Base-by-base conservation (phyloP, 2,888 invertebrate genomes). In the Meloe dianella region DNA sequence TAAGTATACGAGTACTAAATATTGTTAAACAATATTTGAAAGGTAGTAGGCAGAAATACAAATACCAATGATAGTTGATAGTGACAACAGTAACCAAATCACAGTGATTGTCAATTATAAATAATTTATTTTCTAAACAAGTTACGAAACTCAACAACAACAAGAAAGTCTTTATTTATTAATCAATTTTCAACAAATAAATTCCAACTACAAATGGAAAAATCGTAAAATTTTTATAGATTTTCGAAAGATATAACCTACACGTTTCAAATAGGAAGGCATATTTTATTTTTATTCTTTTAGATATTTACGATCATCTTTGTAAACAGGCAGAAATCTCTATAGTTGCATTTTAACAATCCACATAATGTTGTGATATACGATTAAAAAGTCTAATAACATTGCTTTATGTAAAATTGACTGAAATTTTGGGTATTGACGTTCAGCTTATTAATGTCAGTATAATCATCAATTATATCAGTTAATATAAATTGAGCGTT, bases 191-290 rank as follows among this genome's bases (percentile, higher is more conserved):
- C 14, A 14, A 35, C 12, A 35, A 1, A 35, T 35, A 35, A 35
- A 35, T 35, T 17, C 6, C n/a, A 6, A 41, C n/a, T n/a, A 17
- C 7, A 41, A 41, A 41, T n/a, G 17, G 10, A 7, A 17, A n/a
- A 41, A 41, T 41, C 41, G 41, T 41, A 41, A 41, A 41, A 41
- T 17, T 41, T 41, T 41, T 41, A 41, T 41, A 41, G 41, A 41
- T 41, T 41, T 41, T 41, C 41, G 41, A 41, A 41, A 41, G 2
- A 41, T 17, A 41, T 41, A n/a, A 41, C 41, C 41, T 41, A 41
- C 41, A 41, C 41, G 17, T 41, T 41, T 8, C 7, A 41, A 5
- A n/a, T 12, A 41, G 7, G 7, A 17, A 2, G 17, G 17, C 41
- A 41, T 17, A 41, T 17, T 41, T 41, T 41, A 12, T 3, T 35